Evolutionary conservation across 2,113 vertebrate species (phyloP), one percentile per base, ranked within the genome.

Genomic region (Gobio gobio): DNA sequence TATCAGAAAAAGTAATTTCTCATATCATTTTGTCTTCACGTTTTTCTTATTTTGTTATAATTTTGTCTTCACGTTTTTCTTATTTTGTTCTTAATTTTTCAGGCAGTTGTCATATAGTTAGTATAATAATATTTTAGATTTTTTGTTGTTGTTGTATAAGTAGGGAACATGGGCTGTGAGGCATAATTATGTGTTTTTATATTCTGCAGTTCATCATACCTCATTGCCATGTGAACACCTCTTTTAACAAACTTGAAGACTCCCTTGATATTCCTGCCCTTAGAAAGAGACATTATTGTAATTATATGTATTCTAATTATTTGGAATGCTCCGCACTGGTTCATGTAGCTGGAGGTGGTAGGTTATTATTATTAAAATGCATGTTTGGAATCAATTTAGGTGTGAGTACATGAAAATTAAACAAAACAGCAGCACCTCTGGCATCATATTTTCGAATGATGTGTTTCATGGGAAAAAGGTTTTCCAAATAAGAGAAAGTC

Each of bases 311-410:
- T 77, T 87, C 2, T 84, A 75, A 86, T 78, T 75, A 43, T 77
- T 87, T 73, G 58, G 49, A 82, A 75, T 68, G 72, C 24, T 49
- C 6, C n/a, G 16, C 26, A 61, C 40, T 43, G 24, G 43, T 47
- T 59, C 72, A 64, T 76, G 43, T 29, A 45, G 33, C 78, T 58
- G 36, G 51, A 58, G 82, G 29, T 26, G 58, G 22, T 54, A 75
- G 51, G 9, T 66, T 51, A 70, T 56, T 36, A 47, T 86, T 83
- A 78, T 88, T 88, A 61, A 59, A 78, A 79, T 68, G 70, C 56
- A 20, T 78, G 68, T 86, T 74, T 82, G 56, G 58, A 73, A 70
- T 74, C 76, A 36, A 47, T 64, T 72, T 68, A 59, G 66, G 43
- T 54, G 20, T 9, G 12, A 45, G 5, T 40, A 83, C 18, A 49